These are phyloP conservation scores for Tipula vernalis DNA, from an alignment of 2,888 invertebrate species.

Conservation along the genomic window DNA sequence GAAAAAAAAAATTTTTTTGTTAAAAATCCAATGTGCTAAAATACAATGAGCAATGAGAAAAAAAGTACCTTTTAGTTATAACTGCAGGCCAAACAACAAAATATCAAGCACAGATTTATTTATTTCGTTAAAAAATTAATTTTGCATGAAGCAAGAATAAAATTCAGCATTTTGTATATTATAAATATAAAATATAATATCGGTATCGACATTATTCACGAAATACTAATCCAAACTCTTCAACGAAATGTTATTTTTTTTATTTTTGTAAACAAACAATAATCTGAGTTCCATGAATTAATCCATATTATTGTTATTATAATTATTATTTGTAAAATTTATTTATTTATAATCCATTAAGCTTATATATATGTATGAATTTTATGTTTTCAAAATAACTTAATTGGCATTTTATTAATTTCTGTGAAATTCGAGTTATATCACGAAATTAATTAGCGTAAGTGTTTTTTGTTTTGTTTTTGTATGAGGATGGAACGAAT, in stretches of 20 bases:
- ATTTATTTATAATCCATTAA: neutral
- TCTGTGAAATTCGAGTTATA: neutral
- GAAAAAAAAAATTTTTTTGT: neutral
- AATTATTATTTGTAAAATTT: neutral
- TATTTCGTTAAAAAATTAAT: neutral
- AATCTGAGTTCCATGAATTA: neutral
- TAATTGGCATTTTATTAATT: neutral
- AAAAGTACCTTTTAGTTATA: neutral
- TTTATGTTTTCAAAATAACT: neutral
- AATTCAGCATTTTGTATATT: neutral
- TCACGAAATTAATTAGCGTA: neutral
- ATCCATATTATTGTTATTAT: neutral
- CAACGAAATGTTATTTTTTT: neutral
- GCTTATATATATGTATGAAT: neutral
- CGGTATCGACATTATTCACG: neutral
- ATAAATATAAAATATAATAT: no score
- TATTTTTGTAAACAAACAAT: neutral
- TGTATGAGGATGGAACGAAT: neutral
- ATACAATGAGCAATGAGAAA: neutral
- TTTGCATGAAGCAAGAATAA: neutral
- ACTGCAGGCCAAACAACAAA: neutral
- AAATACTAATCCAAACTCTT: neutral
- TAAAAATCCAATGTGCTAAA: neutral
- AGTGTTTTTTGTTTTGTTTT: neutral
- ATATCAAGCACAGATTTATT: neutral